Evolutionary conservation across 2,888 invertebrate genomes (phyloP), one percentile per base, ranked within the genome.

Genomic region (Stenotaenia linearis): DNA sequence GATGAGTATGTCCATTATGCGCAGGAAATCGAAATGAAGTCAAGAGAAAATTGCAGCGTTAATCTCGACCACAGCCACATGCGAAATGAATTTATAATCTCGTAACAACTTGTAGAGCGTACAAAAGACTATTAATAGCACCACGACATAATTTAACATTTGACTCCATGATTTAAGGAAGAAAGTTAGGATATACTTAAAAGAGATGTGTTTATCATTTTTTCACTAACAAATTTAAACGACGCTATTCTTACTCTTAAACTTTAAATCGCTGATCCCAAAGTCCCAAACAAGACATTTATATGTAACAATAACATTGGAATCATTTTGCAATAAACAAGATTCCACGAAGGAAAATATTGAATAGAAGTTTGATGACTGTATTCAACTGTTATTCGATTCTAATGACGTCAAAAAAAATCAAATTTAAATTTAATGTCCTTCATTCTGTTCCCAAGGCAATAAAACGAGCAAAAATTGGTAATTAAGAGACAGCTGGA

Each of bases 1-100:
- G 69, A 50, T 50, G 50, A 69, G 69, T 69, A 28, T 69, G 69
- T 69, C 69, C 69, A 69, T 69, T 69, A 69, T 28, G 25, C 25
- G 69, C 69, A 69, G 69, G 69, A 69, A 69, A 69, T 69, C 69
- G 69, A 69, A 69, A 69, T 69, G 69, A 69, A 69, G 69, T 69
- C 69, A 28, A 69, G 69, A 28, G 69, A 69, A 69, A 69, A 69
- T 69, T 69, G 28, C n/a, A 69, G 69, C 69, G 69, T 69, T 69
- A 69, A 69, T 69, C 69, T 69, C 69, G 69, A 69, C 69, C 28
- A 9, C 69, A 69, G 69, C 69, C 12, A 6, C 69, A 69, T 12
- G 10, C 69, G 12, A 69, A 28, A 69, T 69, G 69, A 69, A 28
- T 28, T 69, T 69, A 25, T 69, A 69, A 69, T 69, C 69, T 69